These are phyloP conservation scores for Odontocolon sp. DNA, from an alignment of 2,888 invertebrate species.

Conservation along the genomic window DNA sequence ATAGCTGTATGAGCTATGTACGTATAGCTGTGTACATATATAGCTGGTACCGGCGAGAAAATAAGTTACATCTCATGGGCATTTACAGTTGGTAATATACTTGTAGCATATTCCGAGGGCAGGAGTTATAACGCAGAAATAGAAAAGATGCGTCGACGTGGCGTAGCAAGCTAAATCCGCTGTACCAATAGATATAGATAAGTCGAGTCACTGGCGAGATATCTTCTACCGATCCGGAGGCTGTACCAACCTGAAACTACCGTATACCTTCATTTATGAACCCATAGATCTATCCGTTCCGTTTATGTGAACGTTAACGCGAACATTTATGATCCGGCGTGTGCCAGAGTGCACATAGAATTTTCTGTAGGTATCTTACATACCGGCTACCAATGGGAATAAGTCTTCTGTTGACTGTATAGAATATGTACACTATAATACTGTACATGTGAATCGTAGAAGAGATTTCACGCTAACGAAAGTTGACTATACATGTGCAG, in stretches of 20 bases:
- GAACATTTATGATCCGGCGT: conserved; percentile 57
- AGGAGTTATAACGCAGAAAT: conserved; percentile 30
- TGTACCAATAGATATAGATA: not conserved
- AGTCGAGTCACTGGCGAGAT: conserved; percentile 6
- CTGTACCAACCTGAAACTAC: conserved; percentile 10
- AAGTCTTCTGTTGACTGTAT: conserved; percentile 26
- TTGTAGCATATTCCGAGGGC: not conserved
- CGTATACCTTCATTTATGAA: conserved; percentile 51
- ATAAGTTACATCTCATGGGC: conserved; percentile 19
- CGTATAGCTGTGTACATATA: not conserved
- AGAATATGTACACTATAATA: not conserved
- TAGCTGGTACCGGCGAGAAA: conserved; percentile 13
- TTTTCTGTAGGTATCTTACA: conserved; percentile 15
- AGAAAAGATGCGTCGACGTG: conserved; percentile 9
- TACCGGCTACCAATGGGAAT: conserved; percentile 29
- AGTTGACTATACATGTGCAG: not conserved
- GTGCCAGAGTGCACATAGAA: conserved; percentile 28
- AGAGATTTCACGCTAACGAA: conserved; percentile 37
- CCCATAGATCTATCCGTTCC: conserved; percentile 56
- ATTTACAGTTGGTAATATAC: conserved; percentile 24
- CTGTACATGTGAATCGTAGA: not conserved
- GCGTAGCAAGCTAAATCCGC: not conserved
- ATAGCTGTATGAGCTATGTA: too few species aligned
- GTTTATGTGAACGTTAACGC: conserved; percentile 59
- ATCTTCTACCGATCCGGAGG: conserved; percentile 17